phyloP scores from a whole-genome alignment of 2,888 invertebrate species.

The Linhomoeus sp. region DNA sequence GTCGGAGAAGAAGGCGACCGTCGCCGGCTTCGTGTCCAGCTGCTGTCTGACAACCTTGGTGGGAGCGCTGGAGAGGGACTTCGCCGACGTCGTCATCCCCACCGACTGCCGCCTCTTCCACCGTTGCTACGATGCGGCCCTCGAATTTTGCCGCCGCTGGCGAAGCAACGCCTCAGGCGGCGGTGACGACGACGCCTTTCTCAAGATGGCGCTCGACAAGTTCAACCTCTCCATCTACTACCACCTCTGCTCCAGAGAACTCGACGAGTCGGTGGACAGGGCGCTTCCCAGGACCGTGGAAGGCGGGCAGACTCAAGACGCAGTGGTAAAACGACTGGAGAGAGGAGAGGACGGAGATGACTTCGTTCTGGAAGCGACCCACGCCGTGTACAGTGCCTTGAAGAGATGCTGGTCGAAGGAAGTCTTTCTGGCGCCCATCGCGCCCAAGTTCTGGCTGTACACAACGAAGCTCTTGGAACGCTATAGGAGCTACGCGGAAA shows the following conservation, averaged over 20 bases:
- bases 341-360: too few relatives aligned
- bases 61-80: too few relatives aligned
- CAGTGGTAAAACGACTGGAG: not conserved
- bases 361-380: conserved; percentile 3
- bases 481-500: conserved; percentile 35
- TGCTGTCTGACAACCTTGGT: too few relatives aligned
- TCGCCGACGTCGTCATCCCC: too few relatives aligned
- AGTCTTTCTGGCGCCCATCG: conserved; percentile 52
- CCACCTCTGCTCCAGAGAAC: not conserved
- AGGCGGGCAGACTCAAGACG: not conserved
- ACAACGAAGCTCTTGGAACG: conserved; percentile 60
- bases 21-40: too few relatives aligned
- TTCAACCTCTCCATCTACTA: conserved; percentile 18
- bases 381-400: conserved; percentile 8
- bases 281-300: not conserved
- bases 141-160: too few relatives aligned
- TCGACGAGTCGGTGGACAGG: not conserved
- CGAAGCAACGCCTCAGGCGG: too few relatives aligned
- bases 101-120: too few relatives aligned
- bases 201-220: conserved; percentile 8
- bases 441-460: conserved; percentile 60
- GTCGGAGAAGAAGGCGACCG: too few relatives aligned
- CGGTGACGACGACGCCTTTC: not conserved
- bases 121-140: too few relatives aligned
- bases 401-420: conserved; percentile 45